phyloP scores from a whole-genome alignment of 2,888 invertebrate species.

The Achlya flavicornis region DNA sequence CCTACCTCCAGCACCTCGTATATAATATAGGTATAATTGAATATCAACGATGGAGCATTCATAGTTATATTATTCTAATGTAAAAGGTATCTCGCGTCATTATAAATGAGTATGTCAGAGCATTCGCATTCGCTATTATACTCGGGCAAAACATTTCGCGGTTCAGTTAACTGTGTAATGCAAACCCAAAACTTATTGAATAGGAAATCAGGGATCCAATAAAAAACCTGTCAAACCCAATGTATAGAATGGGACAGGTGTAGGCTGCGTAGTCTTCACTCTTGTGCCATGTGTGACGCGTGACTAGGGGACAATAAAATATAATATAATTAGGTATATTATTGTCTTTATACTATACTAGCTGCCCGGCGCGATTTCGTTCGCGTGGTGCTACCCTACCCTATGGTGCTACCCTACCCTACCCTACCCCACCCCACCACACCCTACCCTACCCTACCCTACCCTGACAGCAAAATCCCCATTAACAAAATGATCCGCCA shows the following conservation, averaged over 20 bases:
- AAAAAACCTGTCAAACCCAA: slow-evolving; percentile 78
- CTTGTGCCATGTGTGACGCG: slow-evolving; percentile 23
- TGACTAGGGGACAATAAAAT: slow-evolving; percentile 13
- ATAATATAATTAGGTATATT: no score
- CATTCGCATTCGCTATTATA: slow-evolving; percentile 45
- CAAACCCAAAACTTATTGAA: slow-evolving; percentile 75
- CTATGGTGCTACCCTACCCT: no score
- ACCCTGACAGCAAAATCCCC: no score
- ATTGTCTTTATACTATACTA: no score
- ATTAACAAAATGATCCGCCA: no score
- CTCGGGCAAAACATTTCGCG: slow-evolving; percentile 65
- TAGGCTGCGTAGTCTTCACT: slow-evolving; percentile 29
- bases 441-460: no score
- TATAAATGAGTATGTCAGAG: slow-evolving; percentile 50
- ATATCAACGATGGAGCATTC: background rate
- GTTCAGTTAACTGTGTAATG: slow-evolving; percentile 67
- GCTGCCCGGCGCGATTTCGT: no score
- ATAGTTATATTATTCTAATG: background rate
- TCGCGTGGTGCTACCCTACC: no score
- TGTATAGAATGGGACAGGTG: slow-evolving; percentile 63
- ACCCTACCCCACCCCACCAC: no score
- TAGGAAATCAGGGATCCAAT: slow-evolving; percentile 75
- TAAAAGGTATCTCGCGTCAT: background rate
- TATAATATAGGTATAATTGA: no score
- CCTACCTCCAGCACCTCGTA: no score